These are phyloP conservation scores for Thelaira solivaga DNA, from an alignment of 2,888 invertebrate genomes.

Conservation along the genomic window DNA sequence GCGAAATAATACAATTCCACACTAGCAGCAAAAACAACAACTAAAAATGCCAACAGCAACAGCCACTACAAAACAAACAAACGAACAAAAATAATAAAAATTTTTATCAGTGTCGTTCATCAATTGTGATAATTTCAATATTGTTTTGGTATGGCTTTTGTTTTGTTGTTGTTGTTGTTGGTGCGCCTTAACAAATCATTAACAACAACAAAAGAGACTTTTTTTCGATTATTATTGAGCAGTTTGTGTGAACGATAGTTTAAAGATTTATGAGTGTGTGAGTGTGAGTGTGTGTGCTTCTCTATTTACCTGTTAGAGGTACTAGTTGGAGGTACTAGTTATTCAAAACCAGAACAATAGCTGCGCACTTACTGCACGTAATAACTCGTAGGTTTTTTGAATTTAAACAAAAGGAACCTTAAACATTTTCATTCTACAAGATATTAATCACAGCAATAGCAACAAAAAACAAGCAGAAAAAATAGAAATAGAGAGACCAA, in stretches of 20 bases:
- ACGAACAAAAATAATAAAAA: slow-evolving; percentile 27
- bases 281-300: not conserved
- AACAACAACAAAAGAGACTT: slow-evolving; percentile 40
- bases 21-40: not conserved
- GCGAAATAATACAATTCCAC: slow-evolving; percentile 2
- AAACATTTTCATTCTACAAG: slow-evolving; percentile 42
- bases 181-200: not conserved
- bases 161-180: slow-evolving; percentile 4
- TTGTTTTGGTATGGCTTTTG: not conserved
- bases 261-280: not conserved
- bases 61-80: slow-evolving; percentile 8
- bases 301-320: too few relatives aligned
- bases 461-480: not conserved
- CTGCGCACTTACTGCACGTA: too few relatives aligned
- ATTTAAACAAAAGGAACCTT: slow-evolving; percentile 50
- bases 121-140: slow-evolving; percentile 58
- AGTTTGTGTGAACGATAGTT: not conserved
- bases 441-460: slow-evolving; percentile 51
- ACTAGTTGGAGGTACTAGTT: too few relatives aligned
- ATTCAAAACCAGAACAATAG: too few relatives aligned
- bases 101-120: slow-evolving; percentile 59
- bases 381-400: too few relatives aligned
- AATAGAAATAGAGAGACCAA: slow-evolving; percentile 7
- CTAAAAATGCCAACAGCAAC: too few relatives aligned
- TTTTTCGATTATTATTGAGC: slow-evolving; percentile 8